Conservation (phyloP, 1,140 invertebrate species). For the Latrodectus geometricus region DNA sequence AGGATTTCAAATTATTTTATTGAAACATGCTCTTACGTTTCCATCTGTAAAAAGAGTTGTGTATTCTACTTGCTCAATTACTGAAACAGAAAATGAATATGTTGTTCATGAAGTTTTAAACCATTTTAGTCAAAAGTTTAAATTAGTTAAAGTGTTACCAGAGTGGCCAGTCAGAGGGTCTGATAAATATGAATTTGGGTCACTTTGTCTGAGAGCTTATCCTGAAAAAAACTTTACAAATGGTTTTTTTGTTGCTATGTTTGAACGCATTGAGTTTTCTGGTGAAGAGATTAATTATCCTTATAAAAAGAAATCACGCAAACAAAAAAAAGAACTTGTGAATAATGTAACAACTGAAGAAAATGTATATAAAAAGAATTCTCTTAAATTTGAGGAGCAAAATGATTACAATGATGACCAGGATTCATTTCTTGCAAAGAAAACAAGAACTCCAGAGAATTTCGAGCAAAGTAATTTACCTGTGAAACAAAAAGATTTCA, state of each 20-base stretch:
- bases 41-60: slow-evolving; percentile 86
- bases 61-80: slow-evolving; percentile 95
- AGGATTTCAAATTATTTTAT: slow-evolving; percentile 85
- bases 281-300: neutral
- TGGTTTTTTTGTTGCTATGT: slow-evolving; percentile 94
- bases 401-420: too few species aligned
- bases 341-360: too few species aligned
- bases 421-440: too few species aligned
- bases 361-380: too few species aligned
- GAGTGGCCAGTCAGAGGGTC: slow-evolving; percentile 66
- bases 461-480: too few species aligned
- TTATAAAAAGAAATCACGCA: neutral
- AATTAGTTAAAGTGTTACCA: slow-evolving; percentile 66
- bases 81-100: slow-evolving; percentile 91
- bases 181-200: slow-evolving; percentile 70
- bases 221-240: slow-evolving; percentile 83
- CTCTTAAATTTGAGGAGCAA: too few species aligned
- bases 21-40: slow-evolving; percentile 88
- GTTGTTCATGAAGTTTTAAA: slow-evolving; percentile 77
- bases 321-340: neutral
- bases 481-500: too few species aligned
- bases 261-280: slow-evolving; percentile 72
- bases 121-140: slow-evolving; percentile 63
- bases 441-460: too few species aligned
- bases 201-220: slow-evolving; percentile 80